Base-by-base conservation (phyloP, 2,113 vertebrate species). In the Murina feae region DNA sequence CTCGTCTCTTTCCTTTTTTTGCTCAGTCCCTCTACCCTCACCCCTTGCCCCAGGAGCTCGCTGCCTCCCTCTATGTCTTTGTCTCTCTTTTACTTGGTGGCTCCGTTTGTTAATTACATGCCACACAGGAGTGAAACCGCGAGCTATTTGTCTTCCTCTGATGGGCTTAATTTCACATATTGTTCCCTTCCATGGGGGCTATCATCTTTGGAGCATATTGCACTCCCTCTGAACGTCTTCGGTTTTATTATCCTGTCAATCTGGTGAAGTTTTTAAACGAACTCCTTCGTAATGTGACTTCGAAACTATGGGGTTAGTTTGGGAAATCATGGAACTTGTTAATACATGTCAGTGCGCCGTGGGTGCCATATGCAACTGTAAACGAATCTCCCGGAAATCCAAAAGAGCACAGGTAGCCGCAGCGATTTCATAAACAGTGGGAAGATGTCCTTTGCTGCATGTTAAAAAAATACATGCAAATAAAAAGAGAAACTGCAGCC, bases 201-300 rank as follows among this genome's bases (percentile, higher is more conserved):
- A 2, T 91, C 9, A 7, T 65, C 20, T 66, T 86, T 90, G 66
- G 5, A 80, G 51, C 16, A 65, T 63, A 63, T 25, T 75, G 23
- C 1, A 51, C 13, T 63, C 42, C 96, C 90, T 92, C 88, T 97
- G 95, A 78, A 91, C 96, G 65, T 76, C 95, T 97, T 97, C 69
- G 81, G 49, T 94, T 97, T 97, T 86, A 94, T 97, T 97, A 75
- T 92, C 95, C 89, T 96, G 47, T 80, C 86, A 96, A 95, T 96
- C 91, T 96, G 92, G 95, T 96, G 97, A 83, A 55, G 12, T 76
- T 86, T 91, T 83, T 49, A 95, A 97, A 95, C 89, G 86, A 96
- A 93, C 90, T 96, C 92, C 86, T 97, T 90, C 72, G 95, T 95
- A 95, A 96, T 91, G 76, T 97, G 86, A 96, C 91, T 97, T 84